These are phyloP conservation scores for honey bee (Apis mellifera) DNA, from an alignment of 1,140 invertebrate species.

Conservation along the genomic window DNA sequence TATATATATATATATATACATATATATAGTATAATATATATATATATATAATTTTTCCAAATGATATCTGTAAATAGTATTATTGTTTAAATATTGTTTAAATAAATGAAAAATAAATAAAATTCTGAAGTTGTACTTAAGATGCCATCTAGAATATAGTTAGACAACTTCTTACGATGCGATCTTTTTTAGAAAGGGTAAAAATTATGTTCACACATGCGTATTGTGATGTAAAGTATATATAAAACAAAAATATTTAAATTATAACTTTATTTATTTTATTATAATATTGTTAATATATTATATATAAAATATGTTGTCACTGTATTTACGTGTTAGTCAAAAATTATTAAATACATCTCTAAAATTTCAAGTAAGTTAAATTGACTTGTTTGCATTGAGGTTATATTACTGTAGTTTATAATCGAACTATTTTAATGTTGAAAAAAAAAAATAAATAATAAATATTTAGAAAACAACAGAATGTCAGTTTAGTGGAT, in stretches of 20 bases:
- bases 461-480: conserved; percentile 33
- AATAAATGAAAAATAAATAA: not conserved
- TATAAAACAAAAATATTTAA: not conserved
- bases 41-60: too few relatives aligned
- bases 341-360: conserved; percentile 16
- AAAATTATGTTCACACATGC: not conserved
- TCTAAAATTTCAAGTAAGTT: conserved; percentile 27
- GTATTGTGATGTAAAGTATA: too few relatives aligned
- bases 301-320: conserved; percentile 33
- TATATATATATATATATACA: too few relatives aligned
- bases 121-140: not conserved
- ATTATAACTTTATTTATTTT: not conserved
- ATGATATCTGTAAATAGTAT: too few relatives aligned
- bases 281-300: not conserved
- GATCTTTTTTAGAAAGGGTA: not conserved
- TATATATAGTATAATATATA: too few relatives aligned
- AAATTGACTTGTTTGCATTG: not conserved
- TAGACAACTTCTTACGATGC: not conserved
- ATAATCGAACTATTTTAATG: not conserved
- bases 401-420: conserved; percentile 2
- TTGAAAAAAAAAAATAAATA: not conserved
- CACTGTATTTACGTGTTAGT: not conserved
- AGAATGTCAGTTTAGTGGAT: conserved; percentile 40
- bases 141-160: not conserved
- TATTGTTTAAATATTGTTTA: too few relatives aligned